Percentiles rank a stretch among this genome's conserved stretches.
These are phyloP conservation scores for Scaeva pyrastri DNA, from an alignment of 2,888 invertebrate genomes.

Conservation along the genomic window DNA sequence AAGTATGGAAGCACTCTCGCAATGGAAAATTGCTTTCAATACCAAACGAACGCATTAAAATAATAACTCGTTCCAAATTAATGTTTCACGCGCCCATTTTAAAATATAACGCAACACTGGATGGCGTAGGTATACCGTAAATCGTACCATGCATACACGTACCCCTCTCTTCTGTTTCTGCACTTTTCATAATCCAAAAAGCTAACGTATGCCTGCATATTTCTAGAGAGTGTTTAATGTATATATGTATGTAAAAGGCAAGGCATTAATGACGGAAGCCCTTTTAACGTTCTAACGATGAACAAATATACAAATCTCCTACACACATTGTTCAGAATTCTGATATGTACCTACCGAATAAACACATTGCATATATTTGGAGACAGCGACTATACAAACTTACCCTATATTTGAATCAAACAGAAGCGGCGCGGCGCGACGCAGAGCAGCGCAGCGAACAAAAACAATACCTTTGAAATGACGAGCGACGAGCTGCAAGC, in stretches of 20 bases:
- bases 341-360: conserved; percentile 12
- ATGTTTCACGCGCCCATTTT: conserved; percentile 47
- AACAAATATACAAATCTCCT: conserved; percentile 55
- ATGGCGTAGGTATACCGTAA: too few relatives aligned
- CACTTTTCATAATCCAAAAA: conserved; percentile 36
- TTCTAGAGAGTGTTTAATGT: too few relatives aligned
- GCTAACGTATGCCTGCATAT: conserved; percentile 19
- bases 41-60: conserved; percentile 39
- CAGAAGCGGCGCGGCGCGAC: conserved; percentile 12
- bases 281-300: conserved; percentile 49
- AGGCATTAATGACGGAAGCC: conserved; percentile 65
- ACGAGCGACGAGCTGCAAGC: too few relatives aligned
- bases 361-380: conserved; percentile 54
- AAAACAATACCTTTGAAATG: conserved; percentile 37
- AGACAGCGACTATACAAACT: conserved; percentile 32
- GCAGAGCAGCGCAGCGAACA: conserved; percentile 9
- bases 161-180: neutral
- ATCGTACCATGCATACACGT: neutral
- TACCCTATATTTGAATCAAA: conserved; percentile 42
- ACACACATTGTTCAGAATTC: conserved; percentile 3
- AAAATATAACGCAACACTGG: conserved; percentile 18
- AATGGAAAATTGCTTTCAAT: conserved; percentile 27
- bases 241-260: neutral
- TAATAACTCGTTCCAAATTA: conserved; percentile 38
- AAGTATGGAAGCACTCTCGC: neutral